A percentile compares a stretch with the other conserved stretches of the same genome.
These are phyloP conservation scores for Dryobotodes eremita DNA, from an alignment of 2,888 invertebrate genomes.

Conservation along the genomic window DNA sequence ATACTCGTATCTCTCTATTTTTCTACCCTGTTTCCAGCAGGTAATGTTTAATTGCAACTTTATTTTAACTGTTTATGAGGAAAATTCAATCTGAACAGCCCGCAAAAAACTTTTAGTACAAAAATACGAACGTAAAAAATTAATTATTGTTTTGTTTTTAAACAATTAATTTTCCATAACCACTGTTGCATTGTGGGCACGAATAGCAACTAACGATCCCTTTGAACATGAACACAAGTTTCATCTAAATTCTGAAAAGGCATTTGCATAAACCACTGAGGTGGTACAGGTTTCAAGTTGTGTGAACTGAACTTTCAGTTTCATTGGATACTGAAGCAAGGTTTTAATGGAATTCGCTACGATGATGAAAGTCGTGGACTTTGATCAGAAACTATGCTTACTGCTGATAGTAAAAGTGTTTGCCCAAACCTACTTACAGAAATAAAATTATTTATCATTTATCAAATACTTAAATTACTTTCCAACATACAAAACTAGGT, in stretches of 20 bases:
- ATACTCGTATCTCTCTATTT: too few relatives aligned
- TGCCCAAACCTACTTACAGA: not conserved
- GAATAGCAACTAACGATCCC: not conserved
- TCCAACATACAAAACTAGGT: not conserved
- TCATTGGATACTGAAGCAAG: not conserved
- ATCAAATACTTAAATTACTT: too few relatives aligned
- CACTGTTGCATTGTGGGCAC: not conserved
- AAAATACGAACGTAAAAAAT: not conserved
- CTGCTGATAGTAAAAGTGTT: too few relatives aligned
- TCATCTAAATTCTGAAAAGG: not conserved
- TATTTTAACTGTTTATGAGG: constrained; percentile 53
- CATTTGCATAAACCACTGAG: constrained; percentile 22
- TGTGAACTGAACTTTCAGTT: constrained; percentile 11
- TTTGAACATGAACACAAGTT: constrained; percentile 11
- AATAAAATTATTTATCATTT: not conserved
- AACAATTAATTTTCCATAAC: not conserved
- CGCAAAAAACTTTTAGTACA: not conserved
- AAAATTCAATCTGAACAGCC: constrained; percentile 24
- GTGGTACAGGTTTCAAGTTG: constrained; percentile 9
- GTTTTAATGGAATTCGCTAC: not conserved
- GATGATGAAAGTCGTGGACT: not conserved
- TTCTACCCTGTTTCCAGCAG: not conserved
- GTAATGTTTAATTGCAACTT: constrained; percentile 65
- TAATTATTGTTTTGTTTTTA: not conserved
- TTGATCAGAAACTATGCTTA: not conserved